Evolutionary conservation across 2,888 invertebrate species (phyloP).

Genomic region (Sabatieria punctata): DNA sequence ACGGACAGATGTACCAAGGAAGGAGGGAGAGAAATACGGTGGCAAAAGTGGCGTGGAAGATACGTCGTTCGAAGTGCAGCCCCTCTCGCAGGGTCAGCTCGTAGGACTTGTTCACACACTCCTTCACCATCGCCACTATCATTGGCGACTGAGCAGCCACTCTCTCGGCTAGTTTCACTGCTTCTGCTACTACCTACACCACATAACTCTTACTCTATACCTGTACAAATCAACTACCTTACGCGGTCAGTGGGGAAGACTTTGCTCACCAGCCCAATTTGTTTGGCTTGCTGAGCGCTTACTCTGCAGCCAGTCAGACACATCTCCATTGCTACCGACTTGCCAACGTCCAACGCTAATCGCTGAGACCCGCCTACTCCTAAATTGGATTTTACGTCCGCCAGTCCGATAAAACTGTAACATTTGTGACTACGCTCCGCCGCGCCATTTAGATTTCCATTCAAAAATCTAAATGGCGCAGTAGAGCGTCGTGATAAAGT

Average conservation of each 20-base stretch:
- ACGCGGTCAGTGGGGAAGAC: constrained; percentile 65
- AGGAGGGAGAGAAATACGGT: too few relatives aligned
- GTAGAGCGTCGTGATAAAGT: too few relatives aligned
- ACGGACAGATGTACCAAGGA: too few relatives aligned
- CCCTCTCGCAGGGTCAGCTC: constrained; percentile 77
- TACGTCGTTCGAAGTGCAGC: constrained; percentile 64
- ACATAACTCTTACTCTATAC: not conserved
- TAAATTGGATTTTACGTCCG: too few relatives aligned
- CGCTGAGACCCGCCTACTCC: constrained; percentile 94
- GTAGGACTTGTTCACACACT: constrained; percentile 46
- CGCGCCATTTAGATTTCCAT: too few relatives aligned
- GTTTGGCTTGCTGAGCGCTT: constrained; percentile 73
- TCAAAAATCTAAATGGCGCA: too few relatives aligned
- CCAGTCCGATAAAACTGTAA: too few relatives aligned
- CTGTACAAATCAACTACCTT: constrained; percentile 6
- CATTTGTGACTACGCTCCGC: too few relatives aligned
- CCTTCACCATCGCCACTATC: too few relatives aligned
- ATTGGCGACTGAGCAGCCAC: too few relatives aligned
- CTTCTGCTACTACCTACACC: too few relatives aligned
- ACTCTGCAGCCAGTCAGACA: constrained; percentile 80
- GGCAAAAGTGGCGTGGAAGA: constrained; percentile 87
- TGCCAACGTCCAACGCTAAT: constrained; percentile 63
- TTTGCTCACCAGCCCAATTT: constrained; percentile 72
- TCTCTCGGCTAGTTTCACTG: constrained; percentile 85
- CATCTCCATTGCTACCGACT: constrained; percentile 97